These are phyloP conservation scores for Alces alces DNA, from an alignment of 2,113 vertebrate genomes.

Conservation along the genomic window DNA sequence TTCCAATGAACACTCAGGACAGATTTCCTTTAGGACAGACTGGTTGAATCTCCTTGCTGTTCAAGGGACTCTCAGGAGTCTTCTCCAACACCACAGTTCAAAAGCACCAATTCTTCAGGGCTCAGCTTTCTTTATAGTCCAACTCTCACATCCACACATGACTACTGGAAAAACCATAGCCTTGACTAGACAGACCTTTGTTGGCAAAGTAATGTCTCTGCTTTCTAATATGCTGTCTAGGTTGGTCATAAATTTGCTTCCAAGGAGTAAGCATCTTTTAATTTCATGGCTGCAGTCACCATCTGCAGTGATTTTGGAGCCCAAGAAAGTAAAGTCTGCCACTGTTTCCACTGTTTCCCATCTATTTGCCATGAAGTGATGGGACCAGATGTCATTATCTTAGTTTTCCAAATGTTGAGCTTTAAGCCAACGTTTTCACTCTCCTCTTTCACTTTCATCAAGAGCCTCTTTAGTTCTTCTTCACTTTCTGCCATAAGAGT, in stretches of 20 bases:
- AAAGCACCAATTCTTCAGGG: fast-evolving
- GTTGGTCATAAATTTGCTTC: neutral
- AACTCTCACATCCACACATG: neutral
- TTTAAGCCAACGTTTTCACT: neutral
- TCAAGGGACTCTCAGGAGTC: neutral
- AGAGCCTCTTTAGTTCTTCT: too few relatives aligned
- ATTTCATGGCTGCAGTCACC: neutral
- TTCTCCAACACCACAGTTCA: neutral
- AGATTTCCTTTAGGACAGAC: neutral
- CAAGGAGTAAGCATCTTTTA: neutral
- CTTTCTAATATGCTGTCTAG: neutral
- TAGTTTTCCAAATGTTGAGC: neutral
- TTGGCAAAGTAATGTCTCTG: neutral
- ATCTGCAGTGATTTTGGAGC: neutral
- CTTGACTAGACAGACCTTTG: neutral
- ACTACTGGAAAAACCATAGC: neutral
- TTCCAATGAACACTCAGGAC: neutral
- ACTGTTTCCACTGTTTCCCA: neutral
- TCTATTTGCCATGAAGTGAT: neutral
- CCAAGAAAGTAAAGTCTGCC: neutral
- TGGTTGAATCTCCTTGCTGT: neutral
- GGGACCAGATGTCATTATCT: neutral
- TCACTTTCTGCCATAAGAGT: too few relatives aligned
- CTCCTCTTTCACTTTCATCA: neutral
- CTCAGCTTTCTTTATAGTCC: neutral